Percentiles rank a stretch among this genome's conserved stretches.
Conservation (phyloP, 2,888 invertebrate genomes). For the Platycheirus albimanus region DNA sequence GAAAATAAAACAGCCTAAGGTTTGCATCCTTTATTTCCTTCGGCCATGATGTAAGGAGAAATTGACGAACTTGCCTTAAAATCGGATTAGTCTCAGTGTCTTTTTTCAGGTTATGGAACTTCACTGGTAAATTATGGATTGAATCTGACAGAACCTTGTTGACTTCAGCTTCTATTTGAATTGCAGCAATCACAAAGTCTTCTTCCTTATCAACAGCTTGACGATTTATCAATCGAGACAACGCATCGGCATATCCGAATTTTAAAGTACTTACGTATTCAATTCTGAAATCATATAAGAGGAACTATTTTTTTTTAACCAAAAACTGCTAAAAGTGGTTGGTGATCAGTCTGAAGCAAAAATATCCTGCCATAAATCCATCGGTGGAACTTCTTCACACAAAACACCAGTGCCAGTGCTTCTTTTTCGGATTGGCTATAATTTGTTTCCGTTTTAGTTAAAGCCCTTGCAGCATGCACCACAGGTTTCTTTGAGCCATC, state of each 20-base stretch:
- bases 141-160: no score
- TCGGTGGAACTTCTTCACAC: no score
- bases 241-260: slow-evolving; percentile 37
- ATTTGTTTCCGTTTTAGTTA: slow-evolving; percentile 77
- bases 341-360: no score
- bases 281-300: slow-evolving; percentile 37
- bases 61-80: background rate
- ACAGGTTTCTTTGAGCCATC: slow-evolving; percentile 77
- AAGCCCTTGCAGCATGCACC: slow-evolving; percentile 76
- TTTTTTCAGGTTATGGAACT: no score
- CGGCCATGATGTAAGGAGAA: slow-evolving; percentile 10
- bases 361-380: no score
- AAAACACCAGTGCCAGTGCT: no score
- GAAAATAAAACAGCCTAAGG: background rate
- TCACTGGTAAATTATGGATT: no score
- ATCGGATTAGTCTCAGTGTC: background rate
- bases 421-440: slow-evolving; percentile 78
- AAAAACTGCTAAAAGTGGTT: no score
- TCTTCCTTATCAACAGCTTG: slow-evolving; percentile 7
- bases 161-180: slow-evolving; percentile 27
- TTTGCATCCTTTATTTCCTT: background rate
- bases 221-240: slow-evolving; percentile 73
- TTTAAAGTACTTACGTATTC: slow-evolving; percentile 19
- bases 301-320: slow-evolving; percentile 66
- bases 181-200: slow-evolving; percentile 30